These are phyloP conservation scores for Arbacia lixula DNA, from an alignment of 53 echinoderm and acorn worm genomes.

Conservation along the genomic window DNA sequence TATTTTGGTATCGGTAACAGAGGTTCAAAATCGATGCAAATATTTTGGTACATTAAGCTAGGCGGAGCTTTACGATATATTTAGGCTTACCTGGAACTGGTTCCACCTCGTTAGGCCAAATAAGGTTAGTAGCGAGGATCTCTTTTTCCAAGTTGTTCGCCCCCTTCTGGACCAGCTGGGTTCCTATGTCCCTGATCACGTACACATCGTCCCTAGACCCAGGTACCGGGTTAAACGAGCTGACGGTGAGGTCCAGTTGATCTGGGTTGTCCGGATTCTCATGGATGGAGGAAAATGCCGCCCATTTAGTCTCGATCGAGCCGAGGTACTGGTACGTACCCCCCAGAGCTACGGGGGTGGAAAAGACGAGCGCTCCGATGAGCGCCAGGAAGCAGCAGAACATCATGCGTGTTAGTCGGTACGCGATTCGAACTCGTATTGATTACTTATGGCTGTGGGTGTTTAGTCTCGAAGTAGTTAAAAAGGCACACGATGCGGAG, in stretches of 20 bases:
- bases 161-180: constrained; percentile 33
- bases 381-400: neutral
- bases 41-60: no score
- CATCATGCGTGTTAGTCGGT: no score
- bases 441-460: no score
- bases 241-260: constrained; percentile 27
- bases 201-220: constrained; percentile 48
- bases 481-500: no score
- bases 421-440: no score
- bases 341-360: constrained; percentile 8
- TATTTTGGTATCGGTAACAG: no score
- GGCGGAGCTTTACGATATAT: no score
- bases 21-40: no score
- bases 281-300: constrained; percentile 17
- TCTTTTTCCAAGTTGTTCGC: constrained; percentile 41
- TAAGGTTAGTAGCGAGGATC: constrained; percentile 42
- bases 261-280: constrained; percentile 4
- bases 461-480: no score
- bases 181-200: constrained; percentile 64
- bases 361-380: constrained; percentile 21
- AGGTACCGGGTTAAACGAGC: constrained; percentile 55
- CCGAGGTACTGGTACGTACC: neutral
- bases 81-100: constrained; percentile 82
- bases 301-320: neutral
- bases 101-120: constrained; percentile 78